Evolutionary conservation across 2,888 invertebrate genomes (phyloP).

Genomic region (Tiliacea citrago): DNA sequence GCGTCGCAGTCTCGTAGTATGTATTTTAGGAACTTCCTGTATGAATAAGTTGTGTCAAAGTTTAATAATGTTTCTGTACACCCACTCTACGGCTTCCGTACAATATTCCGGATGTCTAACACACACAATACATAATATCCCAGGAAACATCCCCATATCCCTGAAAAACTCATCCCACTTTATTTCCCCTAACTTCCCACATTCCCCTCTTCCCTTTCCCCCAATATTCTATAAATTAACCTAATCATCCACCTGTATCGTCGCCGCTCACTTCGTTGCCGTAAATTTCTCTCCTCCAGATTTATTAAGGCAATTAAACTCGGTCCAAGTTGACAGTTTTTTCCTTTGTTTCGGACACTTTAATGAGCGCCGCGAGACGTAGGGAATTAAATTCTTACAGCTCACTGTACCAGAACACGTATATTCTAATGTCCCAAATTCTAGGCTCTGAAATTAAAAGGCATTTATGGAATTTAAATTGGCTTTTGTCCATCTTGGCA

Average conservation of each 20-base stretch:
- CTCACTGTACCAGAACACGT: conserved; percentile 47
- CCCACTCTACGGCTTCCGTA: neutral
- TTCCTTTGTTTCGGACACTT: conserved; percentile 86
- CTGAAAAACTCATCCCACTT: neutral
- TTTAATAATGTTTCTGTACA: neutral
- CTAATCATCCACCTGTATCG: conserved; percentile 59
- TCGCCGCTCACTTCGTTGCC: conserved; percentile 71
- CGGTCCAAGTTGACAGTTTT: conserved; percentile 87
- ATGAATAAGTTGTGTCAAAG: neutral
- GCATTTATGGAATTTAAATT: conserved; percentile 43
- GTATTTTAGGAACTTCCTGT: neutral
- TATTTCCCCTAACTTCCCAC: neutral
- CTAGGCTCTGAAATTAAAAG: conserved; percentile 26
- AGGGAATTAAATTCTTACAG: conserved; percentile 74
- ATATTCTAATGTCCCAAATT: conserved; percentile 40
- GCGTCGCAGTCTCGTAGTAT: neutral
- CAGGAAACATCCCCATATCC: neutral
- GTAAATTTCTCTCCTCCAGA: conserved; percentile 74
- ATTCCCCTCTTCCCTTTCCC: neutral
- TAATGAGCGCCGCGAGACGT: conserved; percentile 82
- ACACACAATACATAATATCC: neutral
- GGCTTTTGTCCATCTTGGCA: neutral
- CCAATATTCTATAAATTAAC: conserved; percentile 53
- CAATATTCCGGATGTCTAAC: neutral
- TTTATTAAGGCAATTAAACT: conserved; percentile 90